A percentile compares a stretch with the other conserved stretches of the same genome.
These are phyloP conservation scores for Trichonephila clavata DNA, from an alignment of 1,140 invertebrate species.

Conservation along the genomic window DNA sequence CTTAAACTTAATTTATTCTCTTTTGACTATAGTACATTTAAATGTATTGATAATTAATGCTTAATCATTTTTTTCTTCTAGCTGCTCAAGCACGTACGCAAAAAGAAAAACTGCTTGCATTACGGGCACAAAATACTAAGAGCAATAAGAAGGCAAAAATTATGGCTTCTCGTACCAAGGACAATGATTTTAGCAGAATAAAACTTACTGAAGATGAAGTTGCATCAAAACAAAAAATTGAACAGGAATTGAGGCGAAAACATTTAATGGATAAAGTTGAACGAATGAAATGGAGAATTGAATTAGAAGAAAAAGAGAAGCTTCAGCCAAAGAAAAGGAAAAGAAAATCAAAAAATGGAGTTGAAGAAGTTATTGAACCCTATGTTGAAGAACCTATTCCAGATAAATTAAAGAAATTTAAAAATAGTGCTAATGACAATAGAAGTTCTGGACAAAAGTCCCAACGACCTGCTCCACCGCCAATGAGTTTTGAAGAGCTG, in stretches of 20 bases:
- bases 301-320: conserved; percentile 87
- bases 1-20: no score
- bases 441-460: conserved; percentile 7
- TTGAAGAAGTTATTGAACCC: background rate
- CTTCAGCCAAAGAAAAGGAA: conserved; percentile 86
- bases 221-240: conserved; percentile 73
- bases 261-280: conserved; percentile 80
- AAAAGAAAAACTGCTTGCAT: conserved; percentile 84
- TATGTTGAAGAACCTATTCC: background rate
- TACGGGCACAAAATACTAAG: conserved; percentile 87
- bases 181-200: conserved; percentile 88
- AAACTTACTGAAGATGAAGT: conserved; percentile 86
- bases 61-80: conserved; percentile 49
- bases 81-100: conserved; percentile 79
- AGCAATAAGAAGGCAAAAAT: conserved; percentile 84
- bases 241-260: conserved; percentile 76
- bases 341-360: conserved; percentile 82
- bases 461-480: conserved; percentile 69
- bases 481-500: conserved; percentile 79
- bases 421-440: background rate
- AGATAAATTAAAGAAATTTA: conserved; percentile 11
- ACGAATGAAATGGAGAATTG: conserved; percentile 83
- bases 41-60: background rate
- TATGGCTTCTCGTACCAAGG: conserved; percentile 90
- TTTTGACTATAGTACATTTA: no score